Base-by-base conservation (phyloP, 2,888 invertebrate species). In the Melinopterus prodromus region DNA sequence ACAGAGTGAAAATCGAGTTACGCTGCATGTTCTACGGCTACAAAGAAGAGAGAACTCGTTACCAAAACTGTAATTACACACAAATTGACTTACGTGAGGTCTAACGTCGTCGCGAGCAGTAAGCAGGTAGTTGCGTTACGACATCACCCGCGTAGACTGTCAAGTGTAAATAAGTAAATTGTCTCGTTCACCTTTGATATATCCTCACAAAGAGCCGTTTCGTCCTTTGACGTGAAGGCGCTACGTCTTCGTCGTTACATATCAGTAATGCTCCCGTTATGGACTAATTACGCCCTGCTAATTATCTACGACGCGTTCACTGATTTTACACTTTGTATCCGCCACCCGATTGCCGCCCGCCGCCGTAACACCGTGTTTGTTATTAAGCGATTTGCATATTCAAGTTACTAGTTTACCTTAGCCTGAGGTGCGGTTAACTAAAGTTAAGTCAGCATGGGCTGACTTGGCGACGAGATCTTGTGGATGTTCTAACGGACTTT, bases 281-380 rank as follows among this genome's bases (percentile, higher is more conserved):
- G 74, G 37, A 74, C 37, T 74, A 74, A 35, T 35, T 74, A 35
- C 36, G 26, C 37, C 36, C 12, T 74, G 36, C 37, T 53, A 53
- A 53, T 53, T 53, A 53, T 53, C 53, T 53, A 53, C 53, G 12
- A 53, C 53, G 53, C 12, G 53, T 53, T 53, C 12, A 53, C 53
- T 37, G 74, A 74, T 74, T 74, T 74, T 74, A 74, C 74, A 74
- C 74, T 74, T 74, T 74, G 74, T 74, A 37, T 74, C 35, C 74
- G 53, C 53, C 7, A n/a, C 53, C 53, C 53, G 53, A 9, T 12
- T 12, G 53, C 53, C 53, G 53, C 53, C 53, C 53, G 9, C 7
- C 53, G 53, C 1, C 53, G 53, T 53, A 53, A 53, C 53, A 53
- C 53, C 3, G 53, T 53, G 53, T 53, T 74, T 74, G 74, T 74